These are phyloP conservation scores for Podarcis cretensis DNA, from an alignment of 2,113 vertebrate genomes.

Conservation along the genomic window DNA sequence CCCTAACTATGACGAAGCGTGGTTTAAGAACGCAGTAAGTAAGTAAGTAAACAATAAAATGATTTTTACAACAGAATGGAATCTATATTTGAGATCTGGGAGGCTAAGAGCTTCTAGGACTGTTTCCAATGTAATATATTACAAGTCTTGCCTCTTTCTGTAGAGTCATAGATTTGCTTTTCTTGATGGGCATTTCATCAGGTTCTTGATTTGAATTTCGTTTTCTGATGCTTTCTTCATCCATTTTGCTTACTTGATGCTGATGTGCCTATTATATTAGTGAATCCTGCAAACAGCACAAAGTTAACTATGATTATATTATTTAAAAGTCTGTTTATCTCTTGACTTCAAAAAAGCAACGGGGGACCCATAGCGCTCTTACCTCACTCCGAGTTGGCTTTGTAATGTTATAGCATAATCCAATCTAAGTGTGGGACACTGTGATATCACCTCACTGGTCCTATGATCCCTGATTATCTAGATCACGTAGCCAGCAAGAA, in stretches of 20 bases:
- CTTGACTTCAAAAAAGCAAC: not conserved
- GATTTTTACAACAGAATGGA: no score
- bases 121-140: no score
- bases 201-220: not conserved
- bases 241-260: slow-evolving; percentile 59
- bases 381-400: not conserved
- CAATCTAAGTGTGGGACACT: not conserved
- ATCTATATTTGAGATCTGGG: no score
- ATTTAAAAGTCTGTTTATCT: not conserved
- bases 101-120: no score
- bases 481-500: not conserved
- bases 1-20: no score
- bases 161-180: slow-evolving; percentile 64
- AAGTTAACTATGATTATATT: not conserved
- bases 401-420: no score
- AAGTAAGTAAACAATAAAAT: no score
- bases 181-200: slow-evolving; percentile 56
- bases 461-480: not conserved
- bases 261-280: slow-evolving; percentile 10
- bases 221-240: slow-evolving; percentile 54
- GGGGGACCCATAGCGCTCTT: not conserved
- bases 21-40: no score
- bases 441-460: no score
- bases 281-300: slow-evolving; percentile 9
- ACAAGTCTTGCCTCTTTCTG: slow-evolving; percentile 72